A percentile compares a stretch with the other conserved stretches of the same genome.
Conservation (phyloP, 2,113 vertebrate genomes). For the Rhinichthys klamathensis region DNA sequence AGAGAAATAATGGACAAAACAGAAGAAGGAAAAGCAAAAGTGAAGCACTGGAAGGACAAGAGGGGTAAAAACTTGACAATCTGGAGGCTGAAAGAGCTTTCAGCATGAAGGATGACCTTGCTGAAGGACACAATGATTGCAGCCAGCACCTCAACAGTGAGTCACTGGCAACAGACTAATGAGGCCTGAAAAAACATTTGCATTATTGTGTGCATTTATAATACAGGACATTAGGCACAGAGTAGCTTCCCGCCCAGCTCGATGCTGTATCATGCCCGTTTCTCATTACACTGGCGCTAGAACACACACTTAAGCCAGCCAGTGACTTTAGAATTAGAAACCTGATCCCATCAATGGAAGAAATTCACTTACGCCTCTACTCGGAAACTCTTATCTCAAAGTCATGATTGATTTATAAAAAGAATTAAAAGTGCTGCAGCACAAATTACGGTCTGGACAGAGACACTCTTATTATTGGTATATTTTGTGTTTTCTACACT, state of each 20-base stretch:
- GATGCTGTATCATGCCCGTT: constrained; percentile 5
- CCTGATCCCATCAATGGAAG: constrained; percentile 21
- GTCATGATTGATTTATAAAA: neutral
- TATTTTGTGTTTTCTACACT: neutral
- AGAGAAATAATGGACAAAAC: constrained; percentile 51
- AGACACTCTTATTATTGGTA: neutral
- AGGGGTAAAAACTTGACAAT: constrained; percentile 1
- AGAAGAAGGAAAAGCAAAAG: constrained; percentile 12
- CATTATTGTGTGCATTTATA: constrained; percentile 30
- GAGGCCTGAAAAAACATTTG: neutral
- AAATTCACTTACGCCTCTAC: neutral
- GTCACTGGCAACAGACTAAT: constrained; percentile 2
- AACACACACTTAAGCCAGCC: constrained; percentile 18
- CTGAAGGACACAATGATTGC: constrained; percentile 64
- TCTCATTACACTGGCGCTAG: constrained; percentile 4
- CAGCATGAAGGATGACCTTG: constrained; percentile 78
- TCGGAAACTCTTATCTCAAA: neutral
- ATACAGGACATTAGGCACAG: constrained; percentile 22
- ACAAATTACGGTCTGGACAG: neutral
- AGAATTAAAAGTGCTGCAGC: neutral
- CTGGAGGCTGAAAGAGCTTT: constrained; percentile 70
- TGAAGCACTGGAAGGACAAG: constrained; percentile 29
- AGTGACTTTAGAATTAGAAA: constrained; percentile 2
- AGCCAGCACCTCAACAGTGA: constrained; percentile 40
- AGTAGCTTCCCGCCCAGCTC: neutral